Evolutionary conservation across 1,140 invertebrate genomes (phyloP).

Genomic region (Drosophila murphyi): DNA sequence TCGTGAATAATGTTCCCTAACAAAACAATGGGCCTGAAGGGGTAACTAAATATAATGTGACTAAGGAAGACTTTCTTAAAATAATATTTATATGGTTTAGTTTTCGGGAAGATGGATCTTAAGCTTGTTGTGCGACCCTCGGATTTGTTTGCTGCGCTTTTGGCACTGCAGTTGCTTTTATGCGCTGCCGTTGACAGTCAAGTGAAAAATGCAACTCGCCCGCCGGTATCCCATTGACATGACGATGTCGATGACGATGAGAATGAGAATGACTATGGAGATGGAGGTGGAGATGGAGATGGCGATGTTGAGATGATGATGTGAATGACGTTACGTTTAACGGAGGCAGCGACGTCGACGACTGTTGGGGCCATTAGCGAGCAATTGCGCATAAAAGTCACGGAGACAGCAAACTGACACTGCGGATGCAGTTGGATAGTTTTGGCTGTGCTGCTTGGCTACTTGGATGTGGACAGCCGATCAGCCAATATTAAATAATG

Average conservation of each 20-base stretch:
- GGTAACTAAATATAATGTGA: no score
- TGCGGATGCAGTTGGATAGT: slow-evolving; percentile 39
- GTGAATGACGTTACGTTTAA: slow-evolving; percentile 69
- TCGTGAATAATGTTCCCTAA: no score
- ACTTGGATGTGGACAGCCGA: slow-evolving; percentile 35
- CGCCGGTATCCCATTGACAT: slow-evolving; percentile 63
- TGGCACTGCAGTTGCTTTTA: slow-evolving; percentile 54
- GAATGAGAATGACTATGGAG: slow-evolving; percentile 28
- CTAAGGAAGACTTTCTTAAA: no score
- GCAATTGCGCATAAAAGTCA: slow-evolving; percentile 81
- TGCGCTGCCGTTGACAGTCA: slow-evolving; percentile 66
- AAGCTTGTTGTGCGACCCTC: slow-evolving; percentile 6
- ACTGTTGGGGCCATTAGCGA: slow-evolving; percentile 65
- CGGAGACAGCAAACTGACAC: slow-evolving; percentile 41
- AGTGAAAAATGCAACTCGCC: slow-evolving; percentile 79
- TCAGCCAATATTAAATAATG: slow-evolving; percentile 82
- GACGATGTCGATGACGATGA: slow-evolving; percentile 42
- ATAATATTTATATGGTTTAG: no score
- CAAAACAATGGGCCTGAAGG: no score
- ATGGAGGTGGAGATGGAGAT: slow-evolving; percentile 26
- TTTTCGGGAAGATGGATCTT: not conserved
- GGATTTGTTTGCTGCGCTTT: slow-evolving; percentile 10
- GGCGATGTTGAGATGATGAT: slow-evolving; percentile 51
- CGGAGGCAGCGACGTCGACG: slow-evolving; percentile 33
- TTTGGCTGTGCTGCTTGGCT: slow-evolving; percentile 5